Evolutionary conservation across 2,113 vertebrate species (phyloP).

Genomic region (Larimichthys crocea): DNA sequence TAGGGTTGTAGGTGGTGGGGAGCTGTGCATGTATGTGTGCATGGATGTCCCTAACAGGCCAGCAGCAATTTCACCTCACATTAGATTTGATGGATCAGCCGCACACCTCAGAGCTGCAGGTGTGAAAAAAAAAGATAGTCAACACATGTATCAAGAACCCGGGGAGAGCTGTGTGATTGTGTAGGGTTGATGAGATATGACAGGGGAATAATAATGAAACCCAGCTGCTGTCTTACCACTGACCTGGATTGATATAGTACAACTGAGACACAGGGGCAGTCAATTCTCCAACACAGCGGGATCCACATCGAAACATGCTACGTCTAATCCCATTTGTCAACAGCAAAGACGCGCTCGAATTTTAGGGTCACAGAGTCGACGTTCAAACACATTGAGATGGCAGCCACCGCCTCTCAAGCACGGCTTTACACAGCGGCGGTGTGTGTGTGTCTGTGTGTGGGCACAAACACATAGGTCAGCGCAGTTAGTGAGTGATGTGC

Average conservation of each 20-base stretch:
- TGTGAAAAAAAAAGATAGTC: constrained; percentile 43
- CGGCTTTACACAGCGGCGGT: background rate
- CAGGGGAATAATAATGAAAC: constrained; percentile 65
- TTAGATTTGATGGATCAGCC: constrained; percentile 62
- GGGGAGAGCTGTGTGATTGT: constrained; percentile 14
- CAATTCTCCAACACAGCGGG: constrained; percentile 48
- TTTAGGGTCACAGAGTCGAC: constrained; percentile 42
- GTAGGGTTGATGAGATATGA: constrained; percentile 54
- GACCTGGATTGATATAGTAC: constrained; percentile 67
- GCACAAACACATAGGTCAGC: constrained; percentile 45
- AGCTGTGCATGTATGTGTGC: background rate
- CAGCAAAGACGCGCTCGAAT: constrained; percentile 44
- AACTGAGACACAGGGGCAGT: constrained; percentile 45
- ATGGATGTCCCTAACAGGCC: constrained; percentile 11
- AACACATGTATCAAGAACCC: constrained; percentile 35
- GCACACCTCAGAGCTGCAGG: constrained; percentile 45
- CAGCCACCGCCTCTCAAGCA: constrained; percentile 8
- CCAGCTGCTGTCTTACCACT: constrained; percentile 61
- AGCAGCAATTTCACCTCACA: constrained; percentile 43
- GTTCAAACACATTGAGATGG: constrained; percentile 32
- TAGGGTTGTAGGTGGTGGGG: constrained; percentile 11
- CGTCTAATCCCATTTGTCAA: constrained; percentile 74
- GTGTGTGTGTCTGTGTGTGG: background rate
- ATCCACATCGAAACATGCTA: constrained; percentile 24
- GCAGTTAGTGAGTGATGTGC: constrained; percentile 49